Base-by-base conservation (phyloP, 2,113 vertebrate species). In the Sinocyclocheilus maitianheensis region DNA sequence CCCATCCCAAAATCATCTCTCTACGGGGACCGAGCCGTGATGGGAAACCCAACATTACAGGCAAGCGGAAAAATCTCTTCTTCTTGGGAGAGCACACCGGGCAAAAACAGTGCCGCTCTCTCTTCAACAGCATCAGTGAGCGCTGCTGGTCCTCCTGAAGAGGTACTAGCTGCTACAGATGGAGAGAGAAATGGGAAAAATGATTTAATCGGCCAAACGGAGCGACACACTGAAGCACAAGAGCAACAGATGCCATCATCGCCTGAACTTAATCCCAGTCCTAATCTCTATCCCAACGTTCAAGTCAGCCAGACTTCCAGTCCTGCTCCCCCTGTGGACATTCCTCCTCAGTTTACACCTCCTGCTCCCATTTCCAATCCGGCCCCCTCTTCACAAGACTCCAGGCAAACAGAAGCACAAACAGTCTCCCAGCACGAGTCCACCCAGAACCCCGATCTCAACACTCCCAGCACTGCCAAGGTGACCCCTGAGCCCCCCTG, bases 211-310 rank as follows among this genome's bases (percentile, higher is more conserved):
- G 48, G 51, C 14, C 63, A 72, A 74, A 60, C 34, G 13, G 77
- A 79, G 53, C 1, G 51, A 37, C 67, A 74, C 16, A 69, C 14
- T 26, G 87, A 91, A 74, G 81, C 89, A 4, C 63, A 86, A 69
- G 80, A 67, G 7, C 85, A 78, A 40, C 84, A 84, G 76, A 89
- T 83, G 2, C 86, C 87, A 0, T 81, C 86, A 7, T 91, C 88
- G 71, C 91, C 92, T 24, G 91, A 89, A 79, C 37, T 82, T 79
- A 92, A 91, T 87, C 89, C 92, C 20, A 84, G 81, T 78, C 92
- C 91, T 78, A 94, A 91, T 88, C 93, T 94, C 24, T 91, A 91
- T 86, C 93, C 93, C 14, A 92, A 74, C 37, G 87, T 93, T 4
- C 90, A 90, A 24, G 87, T 92, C 30, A 90, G 89, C 76, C 90